phyloP scores from a whole-genome alignment of 2,113 vertebrate genomes.

The Ceyx cyanopectus region DNA sequence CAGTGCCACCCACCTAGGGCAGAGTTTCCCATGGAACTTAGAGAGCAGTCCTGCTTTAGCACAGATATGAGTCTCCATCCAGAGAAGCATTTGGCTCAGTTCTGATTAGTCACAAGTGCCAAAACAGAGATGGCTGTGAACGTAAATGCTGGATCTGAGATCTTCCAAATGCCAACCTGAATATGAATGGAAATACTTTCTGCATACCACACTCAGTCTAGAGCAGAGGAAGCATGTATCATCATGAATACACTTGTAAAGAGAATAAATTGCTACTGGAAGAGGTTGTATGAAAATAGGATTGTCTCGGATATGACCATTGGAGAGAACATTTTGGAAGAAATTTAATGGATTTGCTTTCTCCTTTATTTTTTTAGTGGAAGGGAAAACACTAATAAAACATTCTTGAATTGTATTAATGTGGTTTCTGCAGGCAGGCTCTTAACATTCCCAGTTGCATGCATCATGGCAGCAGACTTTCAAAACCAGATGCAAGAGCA shows the following conservation, averaged over 20 bases:
- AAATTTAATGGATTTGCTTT: background rate
- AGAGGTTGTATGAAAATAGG: background rate
- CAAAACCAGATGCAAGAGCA: background rate
- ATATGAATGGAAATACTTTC: background rate
- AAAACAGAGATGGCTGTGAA: background rate
- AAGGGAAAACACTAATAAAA: background rate
- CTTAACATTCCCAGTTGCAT: background rate
- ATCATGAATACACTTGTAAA: background rate
- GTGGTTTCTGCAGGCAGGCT: background rate
- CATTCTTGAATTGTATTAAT: background rate
- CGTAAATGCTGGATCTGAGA: background rate
- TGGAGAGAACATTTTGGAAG: background rate
- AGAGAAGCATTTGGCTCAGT: background rate
- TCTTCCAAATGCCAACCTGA: background rate
- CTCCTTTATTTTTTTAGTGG: background rate
- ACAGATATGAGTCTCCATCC: background rate
- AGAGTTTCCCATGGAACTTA: background rate
- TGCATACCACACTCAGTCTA: background rate
- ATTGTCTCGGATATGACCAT: background rate
- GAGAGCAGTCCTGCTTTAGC: background rate
- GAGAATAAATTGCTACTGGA: constrained; percentile 20
- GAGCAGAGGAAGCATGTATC: background rate
- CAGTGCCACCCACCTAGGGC: background rate
- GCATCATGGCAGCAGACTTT: background rate
- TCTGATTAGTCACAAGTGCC: background rate